Evolutionary conservation across 2,888 invertebrate genomes (phyloP).

Genomic region (Sturmia bella): DNA sequence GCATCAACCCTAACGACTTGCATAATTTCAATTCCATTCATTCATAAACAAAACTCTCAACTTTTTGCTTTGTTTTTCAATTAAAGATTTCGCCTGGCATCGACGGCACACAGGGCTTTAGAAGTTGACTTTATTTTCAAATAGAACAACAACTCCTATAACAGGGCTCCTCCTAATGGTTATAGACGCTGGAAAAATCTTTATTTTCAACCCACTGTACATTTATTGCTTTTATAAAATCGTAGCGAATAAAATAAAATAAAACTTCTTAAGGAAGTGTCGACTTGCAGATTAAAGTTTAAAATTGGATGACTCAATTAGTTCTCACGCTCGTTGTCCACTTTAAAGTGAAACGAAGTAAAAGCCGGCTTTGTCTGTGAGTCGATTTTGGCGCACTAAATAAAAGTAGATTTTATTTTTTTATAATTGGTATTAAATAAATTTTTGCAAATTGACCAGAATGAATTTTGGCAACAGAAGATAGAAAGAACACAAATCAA

Average conservation of each 20-base stretch:
- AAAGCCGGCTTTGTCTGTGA: conserved; percentile 54
- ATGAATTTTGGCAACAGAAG: conserved; percentile 44
- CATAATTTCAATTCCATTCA: conserved; percentile 77
- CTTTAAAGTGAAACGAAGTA: conserved; percentile 36
- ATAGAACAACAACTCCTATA: background rate
- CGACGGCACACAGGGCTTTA: conserved; percentile 28
- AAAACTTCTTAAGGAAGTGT: conserved; percentile 68
- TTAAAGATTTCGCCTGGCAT: conserved; percentile 30
- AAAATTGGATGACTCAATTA: conserved; percentile 78
- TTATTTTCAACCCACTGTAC: conserved; percentile 40
- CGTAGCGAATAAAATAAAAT: conserved; percentile 8
- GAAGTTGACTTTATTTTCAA: background rate
- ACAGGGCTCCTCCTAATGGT: background rate
- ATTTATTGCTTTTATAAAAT: conserved; percentile 43
- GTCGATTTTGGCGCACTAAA: conserved; percentile 14
- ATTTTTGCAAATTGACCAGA: conserved; percentile 55
- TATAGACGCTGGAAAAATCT: background rate
- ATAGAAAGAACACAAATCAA: background rate
- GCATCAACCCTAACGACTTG: conserved; percentile 61
- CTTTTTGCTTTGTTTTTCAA: conserved; percentile 71
- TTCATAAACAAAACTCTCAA: conserved; percentile 80
- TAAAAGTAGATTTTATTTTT: conserved; percentile 19
- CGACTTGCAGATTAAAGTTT: conserved; percentile 58
- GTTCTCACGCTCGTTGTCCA: conserved; percentile 73
- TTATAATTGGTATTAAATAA: conserved; percentile 54